Percentiles rank a stretch among this genome's conserved stretches.
Evolutionary conservation across 2,797 vertebrate species (phyloP).

Genomic region (Cheirogaleus major): DNA sequence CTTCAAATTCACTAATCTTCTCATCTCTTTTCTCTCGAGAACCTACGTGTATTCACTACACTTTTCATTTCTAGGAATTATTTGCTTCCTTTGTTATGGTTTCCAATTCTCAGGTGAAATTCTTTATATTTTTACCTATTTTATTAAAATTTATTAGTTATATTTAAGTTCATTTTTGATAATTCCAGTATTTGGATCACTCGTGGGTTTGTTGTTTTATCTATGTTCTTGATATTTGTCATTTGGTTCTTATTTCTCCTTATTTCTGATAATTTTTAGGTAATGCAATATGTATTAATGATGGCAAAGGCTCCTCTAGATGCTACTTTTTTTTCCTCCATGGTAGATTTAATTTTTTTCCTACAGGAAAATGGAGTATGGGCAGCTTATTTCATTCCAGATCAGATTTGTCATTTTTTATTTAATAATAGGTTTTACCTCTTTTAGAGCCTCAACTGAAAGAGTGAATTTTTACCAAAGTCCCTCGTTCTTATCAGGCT

Average conservation of each 20-base stretch:
- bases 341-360: neutral
- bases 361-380: neutral
- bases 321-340: neutral
- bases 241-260: neutral
- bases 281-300: neutral
- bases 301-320: neutral
- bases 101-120: neutral
- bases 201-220: neutral
- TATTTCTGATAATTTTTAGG: neutral
- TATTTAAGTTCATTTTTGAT: neutral
- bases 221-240: neutral
- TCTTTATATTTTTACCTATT: neutral
- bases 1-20: neutral
- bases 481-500: neutral
- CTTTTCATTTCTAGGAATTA: neutral
- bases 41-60: neutral
- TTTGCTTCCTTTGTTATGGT: neutral
- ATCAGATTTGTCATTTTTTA: neutral
- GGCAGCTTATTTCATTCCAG: neutral
- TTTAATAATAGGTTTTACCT: neutral
- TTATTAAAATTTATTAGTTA: neutral
- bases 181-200: neutral
- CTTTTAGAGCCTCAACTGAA: neutral
- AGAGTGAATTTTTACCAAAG: neutral
- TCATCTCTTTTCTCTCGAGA: neutral